Base-by-base conservation (phyloP, 2,888 invertebrate genomes). In the Pristionchus exspectatus region DNA sequence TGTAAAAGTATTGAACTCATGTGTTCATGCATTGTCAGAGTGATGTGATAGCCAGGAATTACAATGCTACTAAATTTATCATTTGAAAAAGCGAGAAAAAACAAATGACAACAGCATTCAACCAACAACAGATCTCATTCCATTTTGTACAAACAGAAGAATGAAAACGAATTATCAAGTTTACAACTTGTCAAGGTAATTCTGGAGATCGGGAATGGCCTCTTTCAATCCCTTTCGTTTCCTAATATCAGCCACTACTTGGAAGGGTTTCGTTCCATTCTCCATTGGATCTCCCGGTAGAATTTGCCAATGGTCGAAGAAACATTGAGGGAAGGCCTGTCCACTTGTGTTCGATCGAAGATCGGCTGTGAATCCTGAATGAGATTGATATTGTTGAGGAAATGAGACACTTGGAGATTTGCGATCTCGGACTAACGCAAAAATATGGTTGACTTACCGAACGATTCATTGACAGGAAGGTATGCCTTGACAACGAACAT, bases 321-420 rank as follows among this genome's bases (percentile, higher is more conserved):
- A 98, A 96, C 98, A 99, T 96, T 99, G 99, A 95, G 99, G 99
- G 97, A 99, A 99, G 94, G 99, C 99, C 96, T 99, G 98, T 74
- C 99, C 99, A 93, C 98, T 98, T 91, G 99, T 99, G 96, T 98
- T 97, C 94, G 96, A 96, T 95, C 99, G 97, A 94, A 99, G 96
- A 96, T 99, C 98, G 94, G 98, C 98, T 90, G 99, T 99, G 96
- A 99, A 99, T 91, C 97, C 96, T 96, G 93, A 74, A 81, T 10
- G 94, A 93, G 44, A 50, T 50, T 12, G 10, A 50, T 50, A 44
- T 44, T 5, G 44, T 44, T 44, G n/a, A n/a, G 44, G 44, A 44
- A 44, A 44, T 44, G 44, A 44, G 44, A n/a, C n/a, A 9, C 44
- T 44, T 44, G 88, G 81, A 38, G 50, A 30, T 63, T 33, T 54